A percentile compares a stretch with the other conserved stretches of the same genome.
phyloP scores from a whole-genome alignment of 2,888 invertebrate species.

The Tuta absoluta region DNA sequence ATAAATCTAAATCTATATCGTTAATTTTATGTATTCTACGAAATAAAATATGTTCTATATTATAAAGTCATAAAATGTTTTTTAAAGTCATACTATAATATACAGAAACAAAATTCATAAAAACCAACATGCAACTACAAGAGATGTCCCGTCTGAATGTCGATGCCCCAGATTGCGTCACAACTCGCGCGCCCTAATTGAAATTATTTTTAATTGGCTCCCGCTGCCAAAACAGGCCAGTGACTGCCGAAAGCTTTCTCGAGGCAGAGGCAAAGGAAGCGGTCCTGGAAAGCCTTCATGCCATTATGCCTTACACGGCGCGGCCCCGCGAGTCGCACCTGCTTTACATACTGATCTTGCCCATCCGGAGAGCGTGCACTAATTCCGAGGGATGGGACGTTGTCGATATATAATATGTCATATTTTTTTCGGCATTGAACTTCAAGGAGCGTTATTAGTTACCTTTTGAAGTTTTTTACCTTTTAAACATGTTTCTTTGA shows the following conservation, averaged over 20 bases:
- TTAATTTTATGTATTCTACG: no score
- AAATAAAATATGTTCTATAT: no score
- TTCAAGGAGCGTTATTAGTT: no score
- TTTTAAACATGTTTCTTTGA: no score
- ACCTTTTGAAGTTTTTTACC: no score
- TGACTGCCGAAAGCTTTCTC: conserved; percentile 61
- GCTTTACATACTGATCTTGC: conserved; percentile 75
- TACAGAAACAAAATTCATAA: not conserved
- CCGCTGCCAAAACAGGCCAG: conserved; percentile 36
- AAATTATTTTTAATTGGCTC: conserved; percentile 32
- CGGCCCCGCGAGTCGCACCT: conserved; percentile 53
- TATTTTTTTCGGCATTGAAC: not conserved
- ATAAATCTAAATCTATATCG: no score
- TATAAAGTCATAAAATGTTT: no score
- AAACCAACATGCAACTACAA: not conserved
- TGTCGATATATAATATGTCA: conserved; percentile 45
- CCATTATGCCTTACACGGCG: conserved; percentile 65
- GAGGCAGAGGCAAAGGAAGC: conserved; percentile 54
- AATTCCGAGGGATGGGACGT: conserved; percentile 65
- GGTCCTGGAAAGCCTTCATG: conserved; percentile 53
- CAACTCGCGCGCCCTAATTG: conserved; percentile 20
- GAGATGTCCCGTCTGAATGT: conserved; percentile 7
- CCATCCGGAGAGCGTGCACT: conserved; percentile 63
- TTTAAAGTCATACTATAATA: no score
- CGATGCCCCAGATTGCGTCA: conserved; percentile 20